These are phyloP conservation scores for Caracal caracal DNA, from an alignment of 2,113 vertebrate genomes.

Conservation along the genomic window DNA sequence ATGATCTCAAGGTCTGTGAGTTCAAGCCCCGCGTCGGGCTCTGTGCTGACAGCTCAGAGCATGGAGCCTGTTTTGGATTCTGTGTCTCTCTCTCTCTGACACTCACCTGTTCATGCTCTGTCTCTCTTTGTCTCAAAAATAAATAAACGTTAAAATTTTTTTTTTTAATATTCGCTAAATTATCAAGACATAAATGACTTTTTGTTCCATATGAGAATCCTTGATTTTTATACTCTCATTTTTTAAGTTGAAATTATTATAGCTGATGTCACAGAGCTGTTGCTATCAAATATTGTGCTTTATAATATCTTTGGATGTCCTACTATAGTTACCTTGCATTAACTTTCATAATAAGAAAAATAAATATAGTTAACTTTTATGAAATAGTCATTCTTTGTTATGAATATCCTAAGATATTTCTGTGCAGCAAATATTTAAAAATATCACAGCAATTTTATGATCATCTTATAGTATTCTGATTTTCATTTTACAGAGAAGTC, in stretches of 20 bases:
- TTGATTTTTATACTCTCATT: background rate
- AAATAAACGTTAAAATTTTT: too few relatives aligned
- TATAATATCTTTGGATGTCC: background rate
- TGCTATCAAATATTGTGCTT: background rate
- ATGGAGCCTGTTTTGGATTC: too few relatives aligned
- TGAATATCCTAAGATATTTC: background rate
- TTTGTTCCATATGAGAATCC: background rate
- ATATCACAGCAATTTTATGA: background rate
- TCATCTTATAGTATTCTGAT: background rate
- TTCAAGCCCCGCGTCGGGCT: too few relatives aligned
- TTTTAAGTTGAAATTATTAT: background rate
- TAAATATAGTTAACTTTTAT: background rate
- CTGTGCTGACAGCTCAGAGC: too few relatives aligned
- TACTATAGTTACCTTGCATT: background rate
- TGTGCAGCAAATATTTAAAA: background rate
- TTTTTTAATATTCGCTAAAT: background rate
- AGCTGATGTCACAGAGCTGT: background rate
- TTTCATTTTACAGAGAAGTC: background rate
- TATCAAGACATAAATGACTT: background rate
- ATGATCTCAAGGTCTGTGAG: rapidly evolving
- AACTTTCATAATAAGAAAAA: background rate
- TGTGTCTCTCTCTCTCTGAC: too few relatives aligned
- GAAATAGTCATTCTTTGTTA: background rate
- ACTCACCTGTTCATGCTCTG: too few relatives aligned
- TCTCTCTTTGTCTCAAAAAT: too few relatives aligned